Evolutionary conservation across 1,140 invertebrate species (phyloP).

Genomic region (Tenebrio molitor): DNA sequence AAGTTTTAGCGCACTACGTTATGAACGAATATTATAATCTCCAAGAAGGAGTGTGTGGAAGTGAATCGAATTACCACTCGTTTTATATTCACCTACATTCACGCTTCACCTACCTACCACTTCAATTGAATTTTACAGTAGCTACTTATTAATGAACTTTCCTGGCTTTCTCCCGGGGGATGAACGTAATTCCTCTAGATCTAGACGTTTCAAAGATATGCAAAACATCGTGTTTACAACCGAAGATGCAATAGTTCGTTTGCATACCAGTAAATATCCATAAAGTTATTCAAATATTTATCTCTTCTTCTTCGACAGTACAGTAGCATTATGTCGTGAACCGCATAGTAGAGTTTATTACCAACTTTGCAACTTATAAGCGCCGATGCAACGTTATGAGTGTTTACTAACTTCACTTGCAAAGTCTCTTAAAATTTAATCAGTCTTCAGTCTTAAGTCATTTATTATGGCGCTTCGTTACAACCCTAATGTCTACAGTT

Average conservation of each 20-base stretch:
- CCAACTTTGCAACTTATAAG: conserved; percentile 18
- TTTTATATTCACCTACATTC: conserved; percentile 8
- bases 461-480: conserved; percentile 14
- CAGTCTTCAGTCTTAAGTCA: not conserved
- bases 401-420: conserved; percentile 2
- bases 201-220: not conserved
- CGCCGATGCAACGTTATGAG: conserved; percentile 20
- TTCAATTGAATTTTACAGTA: conserved; percentile 6
- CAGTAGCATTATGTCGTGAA: conserved; percentile 5
- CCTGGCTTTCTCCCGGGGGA: not conserved
- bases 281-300: conserved; percentile 22
- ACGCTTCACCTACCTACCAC: conserved; percentile 14
- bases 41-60: conserved; percentile 33
- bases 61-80: conserved; percentile 34
- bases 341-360: conserved; percentile 19
- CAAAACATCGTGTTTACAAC: not conserved
- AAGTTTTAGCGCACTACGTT: conserved; percentile 41
- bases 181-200: not conserved
- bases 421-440: conserved; percentile 25
- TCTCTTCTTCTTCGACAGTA: conserved; percentile 3
- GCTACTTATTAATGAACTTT: not conserved
- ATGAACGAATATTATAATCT: conserved; percentile 45
- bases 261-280: not conserved
- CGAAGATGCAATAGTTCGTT: conserved; percentile 8
- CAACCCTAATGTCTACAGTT: too few species aligned